Evolutionary conservation across 2,888 invertebrate genomes (phyloP), one percentile per base, ranked within the genome.

Genomic region (Leucozona laternaria): DNA sequence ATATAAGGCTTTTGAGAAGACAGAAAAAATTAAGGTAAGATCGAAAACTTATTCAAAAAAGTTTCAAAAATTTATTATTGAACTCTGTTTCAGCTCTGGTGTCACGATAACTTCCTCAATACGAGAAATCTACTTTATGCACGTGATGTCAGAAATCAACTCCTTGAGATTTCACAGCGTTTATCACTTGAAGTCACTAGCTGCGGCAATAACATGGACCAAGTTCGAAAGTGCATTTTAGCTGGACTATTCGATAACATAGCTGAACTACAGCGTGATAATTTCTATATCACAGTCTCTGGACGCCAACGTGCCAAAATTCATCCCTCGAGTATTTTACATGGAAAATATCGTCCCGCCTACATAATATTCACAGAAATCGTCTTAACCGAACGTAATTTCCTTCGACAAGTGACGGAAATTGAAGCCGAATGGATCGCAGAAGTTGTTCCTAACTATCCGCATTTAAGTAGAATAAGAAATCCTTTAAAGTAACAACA

Each of bases 61-160:
- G 0, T 13, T 22, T 13, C 25, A 15, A 2, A 2, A 13, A 7
- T 15, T 22, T 53, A 25, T 15, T 15, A 4, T 13, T 25, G 22
- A 40, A 64, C 83, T 66, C 45, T 62, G 37, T 88, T 88, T 43
- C 43, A 92, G 91, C 79, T 92, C 92, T 98, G 98, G 97, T 98
- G 98, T 91, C 95, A 95, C 90, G 97, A 98, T 89, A 97, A 98
- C 92, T 98, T 95, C 91, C 93, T 98, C 66, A 96, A 98, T 91
- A 94, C 94, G 85, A 94, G 97, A 88, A 97, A 98, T 93, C 94
- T 99, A 90, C 93, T 94, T 50, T 97, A 97, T 90, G 98, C 97
- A 0, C 93, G 94, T 57, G 96, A 97, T 89, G 96, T 98, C 3
- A 94, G 97, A 62, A 94, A 95, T 70, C 98, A 99, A 91, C 93